Base-by-base conservation (phyloP, 2,113 vertebrate species). In the Strix uralensis region DNA sequence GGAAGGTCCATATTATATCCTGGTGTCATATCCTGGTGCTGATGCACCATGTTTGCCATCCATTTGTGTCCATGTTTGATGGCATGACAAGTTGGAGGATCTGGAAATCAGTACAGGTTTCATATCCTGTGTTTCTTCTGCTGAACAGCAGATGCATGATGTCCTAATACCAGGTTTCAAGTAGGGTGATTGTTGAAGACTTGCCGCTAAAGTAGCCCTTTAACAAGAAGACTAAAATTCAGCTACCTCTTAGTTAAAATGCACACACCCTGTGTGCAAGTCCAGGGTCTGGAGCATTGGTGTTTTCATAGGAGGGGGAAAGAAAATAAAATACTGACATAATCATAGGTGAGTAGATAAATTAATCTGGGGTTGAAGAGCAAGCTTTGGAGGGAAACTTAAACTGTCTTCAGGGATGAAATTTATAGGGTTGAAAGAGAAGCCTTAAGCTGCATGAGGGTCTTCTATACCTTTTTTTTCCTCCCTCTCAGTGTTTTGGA, bases 401-500 rank as follows among this genome's bases (percentile, higher is more conserved):
- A 34, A 88, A 3, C 13, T 82, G 40, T 29, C 36, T 71, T 7
- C 57, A 86, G 38, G 52, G 13, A 25, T 80, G 10, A 86, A 52
- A 25, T 57, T 22, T 66, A 6, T 15, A 67, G 42, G 15, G 13
- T 13, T 42, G 17, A 86, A n/a, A 63, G 34, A 89, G 34, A 91
- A 67, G 36, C 22, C 5, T 67, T 75, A 54, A 80, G n/a, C 11
- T 83, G 3, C 14, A 3, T 74, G 34, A 86, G 9, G 9, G 15
- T 65, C 9, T 84, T 66, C 21, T 27, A 0, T 78, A 5, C 0
- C 0, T 47, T 38, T 23, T 40, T 19, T 54, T 19, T 8, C 19
- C 6, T 46, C 44, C 4, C 10, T 27, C 4, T 59, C 11, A 71
- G 19, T 71, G 10, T 54, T 67, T 40, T 78, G 54, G 22, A 75